Conservation (phyloP, 2,113 vertebrate species). For the Neolamprologus toae region DNA sequence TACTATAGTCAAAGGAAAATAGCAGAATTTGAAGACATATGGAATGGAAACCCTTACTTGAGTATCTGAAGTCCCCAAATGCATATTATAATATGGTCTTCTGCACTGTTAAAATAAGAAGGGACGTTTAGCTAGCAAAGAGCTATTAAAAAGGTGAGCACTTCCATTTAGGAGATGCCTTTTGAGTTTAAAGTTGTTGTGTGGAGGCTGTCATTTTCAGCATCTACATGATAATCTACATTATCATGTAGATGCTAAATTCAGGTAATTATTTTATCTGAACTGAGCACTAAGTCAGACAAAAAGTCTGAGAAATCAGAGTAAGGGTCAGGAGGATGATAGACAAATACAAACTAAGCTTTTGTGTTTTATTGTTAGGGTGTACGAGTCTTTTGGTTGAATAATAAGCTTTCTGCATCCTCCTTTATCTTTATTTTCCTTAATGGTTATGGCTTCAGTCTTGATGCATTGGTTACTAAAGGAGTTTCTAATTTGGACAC, state of each 20-base stretch:
- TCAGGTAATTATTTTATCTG: neutral
- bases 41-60: neutral
- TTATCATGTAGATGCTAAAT: neutral
- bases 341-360: neutral
- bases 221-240: neutral
- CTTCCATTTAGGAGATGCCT: neutral
- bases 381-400: neutral
- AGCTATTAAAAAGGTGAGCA: neutral
- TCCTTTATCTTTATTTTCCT: neutral
- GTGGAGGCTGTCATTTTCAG: neutral
- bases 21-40: neutral
- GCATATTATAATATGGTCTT: neutral
- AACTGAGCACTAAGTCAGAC: neutral
- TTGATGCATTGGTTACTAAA: neutral
- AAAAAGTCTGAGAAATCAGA: neutral
- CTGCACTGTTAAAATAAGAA: neutral
- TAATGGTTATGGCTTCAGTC: neutral
- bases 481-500: neutral
- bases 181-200: neutral
- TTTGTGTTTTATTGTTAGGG: neutral
- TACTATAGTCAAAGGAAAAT: neutral
- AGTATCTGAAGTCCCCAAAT: neutral
- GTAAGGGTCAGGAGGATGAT: neutral
- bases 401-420: neutral
- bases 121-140: neutral